Percentiles rank a stretch among this genome's conserved stretches.
phyloP scores from a whole-genome alignment of 2,113 vertebrate species.

The Leuciscus idus region DNA sequence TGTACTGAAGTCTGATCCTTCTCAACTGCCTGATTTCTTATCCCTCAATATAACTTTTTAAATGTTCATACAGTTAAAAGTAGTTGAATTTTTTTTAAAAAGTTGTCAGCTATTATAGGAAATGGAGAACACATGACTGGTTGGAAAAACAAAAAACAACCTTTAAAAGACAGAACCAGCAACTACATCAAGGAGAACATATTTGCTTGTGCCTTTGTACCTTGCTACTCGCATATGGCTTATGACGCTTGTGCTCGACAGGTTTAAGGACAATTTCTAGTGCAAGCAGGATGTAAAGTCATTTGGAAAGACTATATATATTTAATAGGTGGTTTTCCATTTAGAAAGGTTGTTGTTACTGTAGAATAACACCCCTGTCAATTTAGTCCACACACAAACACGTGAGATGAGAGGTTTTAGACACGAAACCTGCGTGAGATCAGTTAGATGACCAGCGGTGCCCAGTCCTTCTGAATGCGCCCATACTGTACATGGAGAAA shows the following conservation, averaged over 20 bases:
- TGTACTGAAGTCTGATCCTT: background rate
- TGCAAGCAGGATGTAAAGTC: background rate
- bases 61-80: background rate
- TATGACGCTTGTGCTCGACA: conserved; percentile 4
- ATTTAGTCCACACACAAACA: background rate
- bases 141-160: background rate
- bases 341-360: background rate
- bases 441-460: conserved; percentile 69
- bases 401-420: conserved; percentile 24
- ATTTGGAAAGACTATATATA: conserved; percentile 1
- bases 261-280: conserved; percentile 7
- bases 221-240: background rate
- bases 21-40: background rate
- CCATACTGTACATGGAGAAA: conserved; percentile 77
- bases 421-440: conserved; percentile 30
- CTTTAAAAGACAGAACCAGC: background rate
- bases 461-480: conserved; percentile 79
- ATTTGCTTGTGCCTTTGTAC: background rate
- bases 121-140: background rate
- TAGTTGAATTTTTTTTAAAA: no score
- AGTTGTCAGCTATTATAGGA: background rate
- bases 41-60: background rate
- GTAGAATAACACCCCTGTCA: background rate
- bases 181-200: conserved; percentile 12
- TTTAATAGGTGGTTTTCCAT: background rate